A percentile compares a stretch with the other conserved stretches of the same genome.
phyloP scores from a whole-genome alignment of 2,797 vertebrate species.

The Huso huso region DNA sequence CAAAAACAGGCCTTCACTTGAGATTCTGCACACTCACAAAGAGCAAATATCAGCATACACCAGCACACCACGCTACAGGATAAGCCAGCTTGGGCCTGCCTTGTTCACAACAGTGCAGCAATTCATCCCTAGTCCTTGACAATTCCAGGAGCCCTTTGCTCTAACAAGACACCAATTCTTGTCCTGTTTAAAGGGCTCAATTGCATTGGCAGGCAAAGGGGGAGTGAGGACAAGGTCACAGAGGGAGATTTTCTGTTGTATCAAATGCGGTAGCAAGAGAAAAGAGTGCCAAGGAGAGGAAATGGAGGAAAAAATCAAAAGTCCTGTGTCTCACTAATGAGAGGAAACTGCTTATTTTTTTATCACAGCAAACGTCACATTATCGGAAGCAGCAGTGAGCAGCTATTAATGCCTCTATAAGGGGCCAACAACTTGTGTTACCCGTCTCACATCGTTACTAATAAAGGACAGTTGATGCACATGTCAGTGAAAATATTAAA shows the following conservation, averaged over 20 bases:
- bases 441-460: no score
- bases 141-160: conserved; percentile 20
- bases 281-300: conserved; percentile 2
- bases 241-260: conserved; percentile 5
- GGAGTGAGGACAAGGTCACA: conserved; percentile 12
- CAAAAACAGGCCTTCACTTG: conserved; percentile 12
- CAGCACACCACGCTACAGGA: conserved; percentile 4
- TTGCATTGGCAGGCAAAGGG: not conserved
- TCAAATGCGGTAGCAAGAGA: not conserved
- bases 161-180: conserved; percentile 25
- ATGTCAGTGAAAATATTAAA: no score
- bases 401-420: no score
- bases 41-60: conserved; percentile 24
- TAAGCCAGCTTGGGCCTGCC: conserved; percentile 19
- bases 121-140: conserved; percentile 16
- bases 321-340: not conserved
- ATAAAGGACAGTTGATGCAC: no score
- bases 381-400: no score
- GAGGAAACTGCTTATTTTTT: not conserved
- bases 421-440: no score
- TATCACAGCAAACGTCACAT: no score
- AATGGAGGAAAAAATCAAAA: conserved; percentile 8
- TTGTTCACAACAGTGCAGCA: conserved; percentile 22
- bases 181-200: conserved; percentile 9
- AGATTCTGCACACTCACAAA: conserved; percentile 12